Evolutionary conservation across 2,113 vertebrate species (phyloP), one percentile per base, ranked within the genome.

Genomic region (Tauraco erythrolophus): DNA sequence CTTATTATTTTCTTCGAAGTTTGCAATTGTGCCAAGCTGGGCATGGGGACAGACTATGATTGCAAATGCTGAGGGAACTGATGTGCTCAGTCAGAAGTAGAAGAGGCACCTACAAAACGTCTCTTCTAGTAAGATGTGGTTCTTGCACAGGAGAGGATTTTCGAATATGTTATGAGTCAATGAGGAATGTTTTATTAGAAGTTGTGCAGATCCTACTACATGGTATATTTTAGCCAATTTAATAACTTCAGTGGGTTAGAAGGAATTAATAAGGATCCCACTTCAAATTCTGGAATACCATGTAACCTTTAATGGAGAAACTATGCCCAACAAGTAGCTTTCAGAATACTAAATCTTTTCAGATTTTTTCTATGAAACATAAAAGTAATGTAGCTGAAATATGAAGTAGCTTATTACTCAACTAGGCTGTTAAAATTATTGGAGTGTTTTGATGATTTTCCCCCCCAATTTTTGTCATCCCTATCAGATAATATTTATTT

Each of bases 331-430:
- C 22, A 35, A 75, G 86, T 86, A 96, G 74, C 53, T 97, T 96
- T 93, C 58, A 92, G 85, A 95, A 92, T 66, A 84, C 6, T 88
- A 62, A 86, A 82, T 86, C 0, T 62, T 90, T 72, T 76, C 6
- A 25, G 35, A 30, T 48, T 84, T 80, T 89, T 94, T 85, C 25
- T 84, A 16, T 53, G 28, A 92, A 66, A 88, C 46, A 45, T 71
- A 74, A 87, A 80, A 88, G 24, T 74, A 92, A 33, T 35, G 45
- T 64, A 84, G 30, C 39, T 94, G 93, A 98, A 95, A 85, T 95
- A 83, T 8, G 76, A 41, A 6, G 37, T 39, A 70, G 4, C 41
- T 74, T 90, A 74, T 70, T 92, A 70, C 16, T 86, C 51, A 66
- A 8, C 4, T 37, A 33, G 25, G 28, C 62, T 83, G 10, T 66